Base-by-base conservation (phyloP, 2,888 invertebrate species). In the Onchidella celtica region DNA sequence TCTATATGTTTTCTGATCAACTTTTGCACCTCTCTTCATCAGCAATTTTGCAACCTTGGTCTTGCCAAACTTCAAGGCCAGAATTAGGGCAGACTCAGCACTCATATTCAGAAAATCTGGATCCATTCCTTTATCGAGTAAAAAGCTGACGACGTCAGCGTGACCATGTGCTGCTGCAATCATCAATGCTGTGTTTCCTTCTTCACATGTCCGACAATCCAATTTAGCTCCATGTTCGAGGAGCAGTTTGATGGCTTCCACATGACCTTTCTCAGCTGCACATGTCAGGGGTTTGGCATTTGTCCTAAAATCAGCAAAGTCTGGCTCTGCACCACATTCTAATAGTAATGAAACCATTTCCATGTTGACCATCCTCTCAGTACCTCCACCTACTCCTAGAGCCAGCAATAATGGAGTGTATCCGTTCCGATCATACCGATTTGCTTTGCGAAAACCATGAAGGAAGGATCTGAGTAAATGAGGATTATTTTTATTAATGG, bases 341-440 rank as follows among this genome's bases (percentile, higher is more conserved):
- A 79, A 17, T 34, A 79, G 34, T 27, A 59, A 29, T 11, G 27
- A 14, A 40, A 79, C 21, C n/a, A 79, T 61, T 24, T 79, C 72
- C 29, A 32, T 72, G 17, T 38, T 59, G 1, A 34, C 21, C 47
- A n/a, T 34, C 38, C n/a, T 32, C 24, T 66, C 66, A 34, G 57
- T n/a, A 17, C 21, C 14, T n/a, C 24, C 38, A 29, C 24, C 40
- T 55, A 79, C 32, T n/a, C n/a, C n/a, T n/a, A n/a, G n/a, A 36
- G 79, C 70, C 34, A 72, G 36, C 17, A 72, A 40, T 32, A 79
- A 47, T 36, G 79, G 79, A 29, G 79, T 47, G n/a, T 47, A 55
- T 3, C 77, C 79, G 32, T 47, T 32, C 40, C 1, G 3, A 69
- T 69, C 36, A 6, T 17, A 21, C 29, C 21, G 24, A 1, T 78